Evolutionary conservation across 2,113 vertebrate species (phyloP), one percentile per base, ranked within the genome.

Genomic region (Phylloscopus trochiloides): DNA sequence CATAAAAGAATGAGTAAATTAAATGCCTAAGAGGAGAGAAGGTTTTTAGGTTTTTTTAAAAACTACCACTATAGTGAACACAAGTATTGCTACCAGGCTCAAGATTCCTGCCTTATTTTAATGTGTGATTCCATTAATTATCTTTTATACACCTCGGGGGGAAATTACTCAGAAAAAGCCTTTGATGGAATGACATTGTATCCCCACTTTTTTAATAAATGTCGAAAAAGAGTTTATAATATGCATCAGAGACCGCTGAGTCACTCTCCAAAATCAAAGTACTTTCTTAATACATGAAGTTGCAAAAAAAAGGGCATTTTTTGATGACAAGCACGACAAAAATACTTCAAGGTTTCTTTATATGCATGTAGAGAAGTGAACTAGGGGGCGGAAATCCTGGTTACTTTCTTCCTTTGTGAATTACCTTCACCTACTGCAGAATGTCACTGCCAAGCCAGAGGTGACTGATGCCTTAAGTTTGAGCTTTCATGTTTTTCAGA

Each of bases 311-410:
- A 31, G 1, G 4, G 6, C 4, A 7, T 3, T 71, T 74, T 77
- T 77, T 52, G 18, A 92, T 74, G n/a, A 42, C 22, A 85, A 75
- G n/a, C 7, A 65, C 3, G 7, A 54, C 26, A 31, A 57, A 94
- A 94, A 25, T 42, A 34, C 58, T 82, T 75, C 54, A 36, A 68
- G 32, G 50, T 67, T 52, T 87, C 29, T 83, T 85, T 82, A 54
- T 57, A 38, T 26, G 31, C n/a, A 7, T 7, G 21, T 7, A 86
- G 68, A 77, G 65, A 84, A 71, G n/a, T 8, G 59, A 91, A 61
- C 16, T 8, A 6, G 0, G 0, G 22, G 32, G 12, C 8, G 1
- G n/a, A 65, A 74, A 78, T 43, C 24, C 38, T 2, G 1, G 19
- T 52, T 34, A 9, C 5, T 81, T 67, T 74, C 17, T 89, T 79